Evolutionary conservation across 2,888 invertebrate genomes (phyloP), one percentile per base, ranked within the genome.

Genomic region (Andrena minutula): DNA sequence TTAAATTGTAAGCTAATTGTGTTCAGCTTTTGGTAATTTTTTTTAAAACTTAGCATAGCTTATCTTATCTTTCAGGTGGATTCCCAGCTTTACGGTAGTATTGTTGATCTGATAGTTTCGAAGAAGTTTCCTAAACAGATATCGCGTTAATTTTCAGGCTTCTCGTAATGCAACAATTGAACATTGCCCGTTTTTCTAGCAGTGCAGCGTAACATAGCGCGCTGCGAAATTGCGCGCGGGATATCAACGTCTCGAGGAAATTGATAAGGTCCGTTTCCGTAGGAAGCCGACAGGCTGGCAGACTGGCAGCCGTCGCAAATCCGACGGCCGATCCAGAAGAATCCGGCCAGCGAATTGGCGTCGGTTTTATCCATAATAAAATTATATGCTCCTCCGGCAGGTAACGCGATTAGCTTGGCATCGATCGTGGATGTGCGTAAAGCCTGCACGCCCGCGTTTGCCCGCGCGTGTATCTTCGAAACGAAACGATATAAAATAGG

Each of bases 191-290:
- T 0, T 56, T 12, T 23, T 26, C 56, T 1, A 3, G 23, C 23
- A 10, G 20, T 26, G 23, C 10, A 26, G 56, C 23, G 10, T 20
- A 26, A 10, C 12, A 3, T 10, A 23, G 56, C 56, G 56, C 23
- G 23, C 8, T 20, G 41, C 20, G 41, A 35, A 66, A 78, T 78
- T 66, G 41, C 26, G 7, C 26, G n/a, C 47, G 32, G 12, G n/a
- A 23, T 81, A 82, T 79, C 79, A 74, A 53, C 47, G 79, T 51
- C n/a, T 47, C 71, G 58, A 83, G 82, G 85, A 85, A 85, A 69
- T 72, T 61, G 86, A 85, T 85, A 85, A 85, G 60, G 16, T 68
- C 35, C 60, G 63, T 71, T 85, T 85, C 85, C 74, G 76, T 68
- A 47, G n/a, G 28, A 23, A 51, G 61, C 30, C 51, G 20, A 69